Conservation (phyloP, 1,140 invertebrate species). For the Frieseomelitta varia region DNA sequence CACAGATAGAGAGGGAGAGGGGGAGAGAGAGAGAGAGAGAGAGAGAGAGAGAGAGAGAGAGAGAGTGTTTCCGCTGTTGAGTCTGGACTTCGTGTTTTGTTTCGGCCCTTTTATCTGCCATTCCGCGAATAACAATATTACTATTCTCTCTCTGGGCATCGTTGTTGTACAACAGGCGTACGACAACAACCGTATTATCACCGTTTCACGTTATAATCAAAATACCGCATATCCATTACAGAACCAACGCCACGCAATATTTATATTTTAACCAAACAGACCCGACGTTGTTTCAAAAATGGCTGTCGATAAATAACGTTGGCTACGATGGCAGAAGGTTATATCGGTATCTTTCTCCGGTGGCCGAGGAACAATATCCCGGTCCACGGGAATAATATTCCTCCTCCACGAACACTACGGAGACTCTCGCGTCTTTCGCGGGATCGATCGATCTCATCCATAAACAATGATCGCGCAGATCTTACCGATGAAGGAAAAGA, state of each 20-base stretch:
- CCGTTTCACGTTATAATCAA: neutral
- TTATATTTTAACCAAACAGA: neutral
- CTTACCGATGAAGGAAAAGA: no score
- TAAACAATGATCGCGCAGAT: slow-evolving; percentile 18
- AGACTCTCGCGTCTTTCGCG: no score
- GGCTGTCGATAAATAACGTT: slow-evolving; percentile 13
- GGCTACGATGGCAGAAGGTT: neutral
- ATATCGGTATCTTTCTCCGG: no score
- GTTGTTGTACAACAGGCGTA: neutral
- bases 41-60: neutral
- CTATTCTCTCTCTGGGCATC: neutral
- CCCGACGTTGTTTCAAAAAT: neutral
- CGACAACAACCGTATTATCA: neutral
- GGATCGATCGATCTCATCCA: slow-evolving; percentile 27
- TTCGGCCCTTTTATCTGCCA: slow-evolving; percentile 14
- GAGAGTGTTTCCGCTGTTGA: neutral
- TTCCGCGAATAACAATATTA: slow-evolving; percentile 18
- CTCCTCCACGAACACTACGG: no score
- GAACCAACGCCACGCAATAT: neutral
- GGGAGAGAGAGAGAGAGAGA: neutral
- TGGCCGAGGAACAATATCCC: neutral
- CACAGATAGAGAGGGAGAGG: neutral
- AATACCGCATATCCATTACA: neutral
- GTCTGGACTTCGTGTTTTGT: neutral
- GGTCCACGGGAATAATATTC: slow-evolving; percentile 13